Evolutionary conservation across 2,888 invertebrate species (phyloP).

Genomic region (Epicampocera succincta): DNA sequence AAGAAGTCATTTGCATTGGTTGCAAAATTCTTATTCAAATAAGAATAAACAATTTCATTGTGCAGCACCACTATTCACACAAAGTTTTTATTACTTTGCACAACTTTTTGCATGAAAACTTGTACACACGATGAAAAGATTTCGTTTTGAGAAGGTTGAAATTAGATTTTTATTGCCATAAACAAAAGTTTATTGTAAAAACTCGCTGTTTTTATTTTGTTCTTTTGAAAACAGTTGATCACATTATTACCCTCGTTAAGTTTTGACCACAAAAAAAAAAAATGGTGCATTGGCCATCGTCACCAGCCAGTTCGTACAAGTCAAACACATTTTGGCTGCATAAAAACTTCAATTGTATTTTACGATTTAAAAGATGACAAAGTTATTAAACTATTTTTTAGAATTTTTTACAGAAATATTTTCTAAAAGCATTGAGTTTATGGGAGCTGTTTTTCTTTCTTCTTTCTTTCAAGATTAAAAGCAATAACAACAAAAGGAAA

Average conservation of each 20-base stretch:
- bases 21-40: too few relatives aligned
- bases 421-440: constrained; percentile 39
- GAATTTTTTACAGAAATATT: constrained; percentile 1
- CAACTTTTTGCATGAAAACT: too few relatives aligned
- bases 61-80: too few relatives aligned
- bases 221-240: neutral
- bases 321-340: constrained; percentile 41
- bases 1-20: too few relatives aligned
- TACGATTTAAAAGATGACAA: constrained; percentile 34
- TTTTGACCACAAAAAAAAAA: constrained; percentile 18
- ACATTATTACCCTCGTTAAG: constrained; percentile 3
- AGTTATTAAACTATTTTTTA: constrained; percentile 39
- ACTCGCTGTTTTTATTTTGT: too few relatives aligned
- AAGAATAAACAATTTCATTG: too few relatives aligned
- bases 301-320: constrained; percentile 2
- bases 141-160: too few relatives aligned
- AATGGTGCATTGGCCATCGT: neutral
- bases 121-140: too few relatives aligned
- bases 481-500: neutral
- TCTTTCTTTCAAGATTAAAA: neutral
- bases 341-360: constrained; percentile 56
- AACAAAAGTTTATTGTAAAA: too few relatives aligned
- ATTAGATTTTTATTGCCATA: too few relatives aligned
- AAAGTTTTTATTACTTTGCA: too few relatives aligned
- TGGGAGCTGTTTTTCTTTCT: constrained; percentile 6